Base-by-base conservation (phyloP, 2,113 vertebrate genomes). In the Apodemus sylvaticus region DNA sequence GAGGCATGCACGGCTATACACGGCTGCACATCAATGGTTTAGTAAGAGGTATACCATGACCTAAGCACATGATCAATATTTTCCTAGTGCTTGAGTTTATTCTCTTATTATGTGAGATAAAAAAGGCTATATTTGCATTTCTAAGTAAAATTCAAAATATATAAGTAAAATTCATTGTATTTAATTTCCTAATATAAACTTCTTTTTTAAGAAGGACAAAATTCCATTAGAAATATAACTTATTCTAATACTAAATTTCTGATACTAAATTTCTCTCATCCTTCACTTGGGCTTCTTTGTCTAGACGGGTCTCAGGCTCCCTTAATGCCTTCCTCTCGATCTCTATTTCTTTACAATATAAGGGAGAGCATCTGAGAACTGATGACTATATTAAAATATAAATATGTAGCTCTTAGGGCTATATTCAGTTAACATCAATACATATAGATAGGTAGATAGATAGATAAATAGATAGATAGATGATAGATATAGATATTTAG, bases 61-160 rank as follows among this genome's bases (percentile, higher is more conserved):
- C 31, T 29, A 82, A 66, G 66, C 66, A 89, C 39, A 71, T 68
- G 70, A 91, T 64, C 3, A 62, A 91, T 90, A 60, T 77, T 91
- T 94, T 77, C 45, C 36, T 85, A 62, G 74, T 42, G 53, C 39
- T 62, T 91, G 31, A 89, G 31, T 78, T 68, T 70, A 88, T 78
- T 93, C 66, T 95, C 26, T 83, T 79, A 89, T 29, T 86, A 26
- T 55, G 13, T 70, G 26, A 89, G 48, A 77, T 82, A 78, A 93
- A 62, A 62, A 92, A 48, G 17, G 29, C 82, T 89, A 74, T 87
- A 14, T 93, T 94, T 51, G 93, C 34, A 20, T 70, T 94, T 78
- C 86, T 51, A 92, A 96, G 73, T 60, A 77, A 6, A 95, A 62
- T 62, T 90, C 24, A 90, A n/a, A n/a, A n/a, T n/a, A n/a, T n/a